These are phyloP conservation scores for Phortica magna DNA, from an alignment of 2,888 invertebrate genomes.

Conservation along the genomic window DNA sequence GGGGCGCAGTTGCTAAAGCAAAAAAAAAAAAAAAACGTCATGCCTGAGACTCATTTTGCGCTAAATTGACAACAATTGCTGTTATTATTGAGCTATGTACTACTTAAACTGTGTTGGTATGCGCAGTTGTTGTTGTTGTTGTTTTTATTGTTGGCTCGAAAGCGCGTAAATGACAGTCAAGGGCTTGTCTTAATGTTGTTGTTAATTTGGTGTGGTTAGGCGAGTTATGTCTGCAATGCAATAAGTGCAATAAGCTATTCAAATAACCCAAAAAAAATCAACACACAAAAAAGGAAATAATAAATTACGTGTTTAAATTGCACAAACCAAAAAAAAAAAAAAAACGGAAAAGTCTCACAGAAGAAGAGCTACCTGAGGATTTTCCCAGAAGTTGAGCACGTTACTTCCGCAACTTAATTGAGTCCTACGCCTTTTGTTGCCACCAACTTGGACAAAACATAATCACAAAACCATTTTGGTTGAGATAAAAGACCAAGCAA, in stretches of 20 bases:
- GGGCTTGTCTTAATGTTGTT: conserved; percentile 45
- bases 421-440: conserved; percentile 54
- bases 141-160: conserved; percentile 55
- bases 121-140: conserved; percentile 39
- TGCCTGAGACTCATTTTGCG: conserved; percentile 70
- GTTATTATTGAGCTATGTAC: conserved; percentile 61
- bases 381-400: conserved; percentile 17
- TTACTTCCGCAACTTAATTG: conserved; percentile 66
- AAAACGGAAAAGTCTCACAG: neutral
- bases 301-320: neutral
- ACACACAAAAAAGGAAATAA: neutral
- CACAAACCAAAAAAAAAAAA: neutral
- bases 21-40: conserved; percentile 51
- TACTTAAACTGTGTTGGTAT: conserved; percentile 10
- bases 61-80: conserved; percentile 72
- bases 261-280: neutral
- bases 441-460: conserved; percentile 27
- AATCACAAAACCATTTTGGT: conserved; percentile 37
- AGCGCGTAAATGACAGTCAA: conserved; percentile 65
- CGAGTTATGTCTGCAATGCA: conserved; percentile 47
- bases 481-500: conserved; percentile 29
- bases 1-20: conserved; percentile 10
- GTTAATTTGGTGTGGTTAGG: conserved; percentile 14
- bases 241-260: conserved; percentile 4
- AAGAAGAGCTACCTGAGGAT: neutral